Evolutionary conservation across 2,797 vertebrate genomes (phyloP), one percentile per base, ranked within the genome.

Genomic region (Cygnus olor): DNA sequence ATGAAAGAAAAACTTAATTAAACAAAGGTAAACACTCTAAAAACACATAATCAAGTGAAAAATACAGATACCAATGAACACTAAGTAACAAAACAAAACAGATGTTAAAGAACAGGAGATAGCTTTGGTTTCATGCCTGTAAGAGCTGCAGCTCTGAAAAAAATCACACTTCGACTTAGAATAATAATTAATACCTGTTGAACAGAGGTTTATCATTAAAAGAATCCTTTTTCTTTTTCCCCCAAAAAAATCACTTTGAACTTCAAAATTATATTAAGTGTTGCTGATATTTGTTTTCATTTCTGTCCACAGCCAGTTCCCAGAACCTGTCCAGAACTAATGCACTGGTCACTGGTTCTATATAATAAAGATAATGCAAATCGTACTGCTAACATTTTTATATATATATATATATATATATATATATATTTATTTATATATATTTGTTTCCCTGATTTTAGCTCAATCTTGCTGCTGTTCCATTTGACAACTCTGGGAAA

Each of bases 311-410:
- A 73, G 32, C 3, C 22, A 51, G 34, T 21, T 13, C 32, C 27
- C 51, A 61, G 25, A 89, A 81, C 49, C 9, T 42, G 8, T 38
- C 21, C 21, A 8, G 90, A 89, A 64, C 14, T n/a, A 63, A 57
- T 32, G 32, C 15, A 61, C 7, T 54, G 0, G 0, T 71, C 15
- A 61, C 7, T 54, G 0, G 0, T 71, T 83, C 30, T 49, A 14
- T 13, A 25, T 27, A 72, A 72, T n/a, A 71, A 80, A 44, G 5
- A 19, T 64, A 66, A 61, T 7, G 6, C 4, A 65, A 89, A 85
- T 70, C 28, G 27, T 1, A 0, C 22, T 28, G n/a, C 14, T 32
- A 60, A 57, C 4, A 53, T 40, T 82, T 80, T 45, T 49, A 17
- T 30, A 18, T 36, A 51, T 49, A 17, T 30, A 18, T 34, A 54